A percentile compares a stretch with the other conserved stretches of the same genome.
These are phyloP conservation scores for Watsonalla cultraria DNA, from an alignment of 2,888 invertebrate genomes.

Conservation along the genomic window DNA sequence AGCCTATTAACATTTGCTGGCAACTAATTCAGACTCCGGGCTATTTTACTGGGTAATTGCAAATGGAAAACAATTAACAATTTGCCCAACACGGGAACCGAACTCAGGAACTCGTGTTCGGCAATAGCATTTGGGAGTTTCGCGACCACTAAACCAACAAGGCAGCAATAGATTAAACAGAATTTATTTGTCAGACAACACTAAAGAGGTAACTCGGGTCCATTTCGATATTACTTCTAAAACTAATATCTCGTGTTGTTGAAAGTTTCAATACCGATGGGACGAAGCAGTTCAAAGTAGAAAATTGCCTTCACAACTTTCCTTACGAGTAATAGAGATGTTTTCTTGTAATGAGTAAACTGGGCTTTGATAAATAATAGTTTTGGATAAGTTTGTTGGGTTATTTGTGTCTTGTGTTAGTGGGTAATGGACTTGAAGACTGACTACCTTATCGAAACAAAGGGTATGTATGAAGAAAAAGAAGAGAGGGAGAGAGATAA, in stretches of 20 bases:
- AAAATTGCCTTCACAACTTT: constrained; percentile 17
- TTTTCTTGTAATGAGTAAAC: neutral
- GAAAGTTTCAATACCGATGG: constrained; percentile 20
- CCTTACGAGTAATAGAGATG: constrained; percentile 1
- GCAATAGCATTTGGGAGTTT: no score
- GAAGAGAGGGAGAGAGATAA: no score
- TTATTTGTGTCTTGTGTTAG: neutral
- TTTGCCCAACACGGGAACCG: no score
- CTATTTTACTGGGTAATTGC: no score
- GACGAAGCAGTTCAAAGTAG: constrained; percentile 13
- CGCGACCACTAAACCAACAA: no score
- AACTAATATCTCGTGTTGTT: constrained; percentile 15
- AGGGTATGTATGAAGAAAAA: no score
- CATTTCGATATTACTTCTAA: constrained; percentile 23
- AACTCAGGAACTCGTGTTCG: no score
- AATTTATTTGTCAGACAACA: neutral
- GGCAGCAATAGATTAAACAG: neutral
- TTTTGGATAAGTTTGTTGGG: neutral
- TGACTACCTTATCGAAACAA: no score
- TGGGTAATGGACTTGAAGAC: no score
- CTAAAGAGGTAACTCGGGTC: constrained; percentile 2
- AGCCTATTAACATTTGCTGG: no score
- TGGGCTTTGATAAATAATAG: neutral
- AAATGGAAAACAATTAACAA: no score
- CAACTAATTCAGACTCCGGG: no score